Evolutionary conservation across 2,113 vertebrate species (phyloP), one percentile per base, ranked within the genome.

Genomic region (Lophius piscatorius): DNA sequence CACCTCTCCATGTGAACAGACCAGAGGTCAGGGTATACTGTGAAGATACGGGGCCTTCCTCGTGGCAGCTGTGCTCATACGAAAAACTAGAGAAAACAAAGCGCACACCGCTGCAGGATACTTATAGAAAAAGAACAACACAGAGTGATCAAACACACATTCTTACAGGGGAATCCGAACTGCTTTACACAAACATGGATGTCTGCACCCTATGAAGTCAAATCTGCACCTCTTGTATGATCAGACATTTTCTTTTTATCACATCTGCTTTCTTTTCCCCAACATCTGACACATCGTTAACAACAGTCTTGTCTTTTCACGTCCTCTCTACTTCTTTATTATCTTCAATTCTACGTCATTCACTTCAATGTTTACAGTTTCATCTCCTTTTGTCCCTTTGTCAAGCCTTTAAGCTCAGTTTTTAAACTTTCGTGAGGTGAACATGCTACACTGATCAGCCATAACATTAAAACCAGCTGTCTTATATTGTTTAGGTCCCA

Each of bases 81-180:
- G 29, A 66, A 70, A 70, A 38, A 41, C 48, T 38, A 63, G 63
- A 70, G 46, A 66, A 77, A 79, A 62, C 26, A 74, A 69, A 67
- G 44, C 56, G 45, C 57, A 60, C 35, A 8, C 41, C 1, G 34
- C 41, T 59, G 58, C 58, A 61, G 23, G n/a, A n/a, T n/a, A n/a
- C n/a, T n/a, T n/a, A 51, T 13, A 20, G 24, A 42, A 48, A 65
- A 61, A 64, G 69, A 47, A 1, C 46, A 63, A 71, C 57, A 29
- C 66, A 41, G 7, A 47, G 17, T 36, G 3, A 36, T 44, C 28
- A 52, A 65, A 70, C 34, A 54, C 35, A 66, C 22, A 47, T n/a
- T n/a, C n/a, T n/a, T n/a, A n/a, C n/a, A n/a, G n/a, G n/a, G n/a
- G n/a, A n/a, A n/a, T n/a, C n/a, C n/a, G 26, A 6, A 9, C 26